Conservation (phyloP, 2,888 invertebrate genomes). For the Acanthosepion pharaonis region DNA sequence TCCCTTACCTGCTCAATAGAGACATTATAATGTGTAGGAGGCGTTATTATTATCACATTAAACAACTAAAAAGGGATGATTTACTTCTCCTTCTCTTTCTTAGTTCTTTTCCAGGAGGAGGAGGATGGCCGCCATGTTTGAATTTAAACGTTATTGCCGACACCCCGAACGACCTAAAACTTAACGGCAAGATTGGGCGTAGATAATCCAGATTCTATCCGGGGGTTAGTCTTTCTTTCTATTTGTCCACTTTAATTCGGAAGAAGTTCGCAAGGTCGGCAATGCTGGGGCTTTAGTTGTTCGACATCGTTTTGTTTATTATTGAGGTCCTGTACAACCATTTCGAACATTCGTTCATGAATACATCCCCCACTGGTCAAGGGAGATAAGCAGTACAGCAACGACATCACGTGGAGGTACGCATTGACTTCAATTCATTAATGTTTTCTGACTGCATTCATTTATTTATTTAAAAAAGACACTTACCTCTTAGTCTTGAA, state of each 20-base stretch:
- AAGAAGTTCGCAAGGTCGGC: not conserved
- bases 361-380: no score
- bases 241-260: not conserved
- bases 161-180: not conserved
- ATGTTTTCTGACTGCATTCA: no score
- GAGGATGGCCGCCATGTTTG: conserved; percentile 2
- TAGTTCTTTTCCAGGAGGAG: not conserved
- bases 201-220: not conserved
- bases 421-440: no score
- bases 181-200: not conserved
- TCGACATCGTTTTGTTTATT: not conserved
- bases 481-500: no score
- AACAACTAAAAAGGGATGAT: not conserved
- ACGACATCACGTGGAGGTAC: no score
- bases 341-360: no score
- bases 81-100: not conserved
- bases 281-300: not conserved
- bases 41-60: not conserved
- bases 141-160: not conserved
- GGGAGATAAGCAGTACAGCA: no score
- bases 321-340: not conserved
- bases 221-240: not conserved
- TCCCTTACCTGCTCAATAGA: not conserved
- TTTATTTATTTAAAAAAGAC: no score
- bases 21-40: not conserved